Percentiles rank a stretch among this genome's conserved stretches.
Evolutionary conservation across 1,140 invertebrate genomes (phyloP).

Genomic region (Phocides pigmalion): DNA sequence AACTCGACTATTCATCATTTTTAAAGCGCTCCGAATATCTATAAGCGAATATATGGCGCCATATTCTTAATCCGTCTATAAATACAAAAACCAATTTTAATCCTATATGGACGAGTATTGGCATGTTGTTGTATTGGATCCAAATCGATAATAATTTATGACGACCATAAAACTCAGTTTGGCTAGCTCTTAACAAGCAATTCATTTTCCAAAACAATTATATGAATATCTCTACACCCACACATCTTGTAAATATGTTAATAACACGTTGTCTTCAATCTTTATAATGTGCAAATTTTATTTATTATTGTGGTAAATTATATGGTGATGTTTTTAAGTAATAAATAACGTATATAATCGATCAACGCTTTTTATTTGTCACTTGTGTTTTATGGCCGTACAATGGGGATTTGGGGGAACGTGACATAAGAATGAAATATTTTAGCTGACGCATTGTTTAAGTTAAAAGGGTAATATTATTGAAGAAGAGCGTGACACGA

Average conservation of each 20-base stretch:
- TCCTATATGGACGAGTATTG: slow-evolving; percentile 5
- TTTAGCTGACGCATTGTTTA: slow-evolving; percentile 64
- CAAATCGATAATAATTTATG: slow-evolving; percentile 26
- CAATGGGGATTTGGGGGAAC: slow-evolving; percentile 47
- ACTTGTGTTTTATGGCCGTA: neutral
- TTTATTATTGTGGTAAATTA: slow-evolving; percentile 3
- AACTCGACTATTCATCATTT: slow-evolving; percentile 25
- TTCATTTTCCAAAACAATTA: slow-evolving; percentile 22
- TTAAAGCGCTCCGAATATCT: slow-evolving; percentile 9
- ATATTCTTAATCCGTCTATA: neutral
- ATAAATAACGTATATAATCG: neutral
- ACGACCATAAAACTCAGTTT: slow-evolving; percentile 18
- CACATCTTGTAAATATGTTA: slow-evolving; percentile 21
- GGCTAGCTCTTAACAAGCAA: slow-evolving; percentile 27
- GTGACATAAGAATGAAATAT: slow-evolving; percentile 56
- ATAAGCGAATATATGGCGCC: neutral
- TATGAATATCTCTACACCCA: slow-evolving; percentile 16
- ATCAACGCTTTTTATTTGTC: slow-evolving; percentile 6
- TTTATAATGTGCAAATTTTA: slow-evolving; percentile 27
- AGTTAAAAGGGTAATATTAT: slow-evolving; percentile 40
- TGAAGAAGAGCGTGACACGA: slow-evolving; percentile 14
- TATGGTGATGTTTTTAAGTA: neutral
- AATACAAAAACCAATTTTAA: slow-evolving; percentile 6
- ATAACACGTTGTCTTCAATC: slow-evolving; percentile 12
- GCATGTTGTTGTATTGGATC: slow-evolving; percentile 9